Percentiles rank a stretch among this genome's conserved stretches.
Evolutionary conservation across 2,888 invertebrate species (phyloP).

Genomic region (Synergus gifuensis): DNA sequence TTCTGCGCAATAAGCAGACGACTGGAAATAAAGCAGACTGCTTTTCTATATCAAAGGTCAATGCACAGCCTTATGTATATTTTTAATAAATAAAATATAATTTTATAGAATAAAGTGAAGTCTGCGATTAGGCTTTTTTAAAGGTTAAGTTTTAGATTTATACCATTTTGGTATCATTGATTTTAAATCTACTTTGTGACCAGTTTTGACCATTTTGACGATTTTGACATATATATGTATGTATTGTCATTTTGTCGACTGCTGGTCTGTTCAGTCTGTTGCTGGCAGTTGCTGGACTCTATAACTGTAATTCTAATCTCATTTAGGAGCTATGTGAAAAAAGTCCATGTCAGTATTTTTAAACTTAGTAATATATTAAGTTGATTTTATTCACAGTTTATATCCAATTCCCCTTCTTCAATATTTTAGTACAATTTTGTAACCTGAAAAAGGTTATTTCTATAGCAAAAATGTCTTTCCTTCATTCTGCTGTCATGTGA

Average conservation of each 20-base stretch:
- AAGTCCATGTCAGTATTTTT: neutral
- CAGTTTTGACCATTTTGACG: neutral
- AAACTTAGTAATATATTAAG: neutral
- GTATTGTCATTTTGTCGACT: too few relatives aligned
- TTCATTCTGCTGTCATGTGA: neutral
- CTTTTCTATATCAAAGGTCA: neutral
- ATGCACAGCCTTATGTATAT: neutral
- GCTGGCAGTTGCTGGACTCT: neutral
- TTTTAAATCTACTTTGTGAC: neutral
- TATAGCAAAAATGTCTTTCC: neutral
- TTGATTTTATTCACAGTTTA: neutral
- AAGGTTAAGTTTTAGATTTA: neutral
- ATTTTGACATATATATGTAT: too few relatives aligned
- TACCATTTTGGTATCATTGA: neutral
- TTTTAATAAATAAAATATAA: neutral
- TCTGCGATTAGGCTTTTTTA: too few relatives aligned
- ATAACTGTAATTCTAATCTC: neutral
- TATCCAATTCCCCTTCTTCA: neutral
- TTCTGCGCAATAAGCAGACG: neutral
- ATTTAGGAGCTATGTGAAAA: neutral
- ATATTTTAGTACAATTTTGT: neutral
- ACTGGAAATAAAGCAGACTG: neutral
- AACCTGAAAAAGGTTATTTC: neutral
- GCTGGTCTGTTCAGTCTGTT: too few relatives aligned
- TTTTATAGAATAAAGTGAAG: neutral